These are phyloP conservation scores for Podotricha telesiphe DNA, from an alignment of 2,888 invertebrate species.

Conservation along the genomic window DNA sequence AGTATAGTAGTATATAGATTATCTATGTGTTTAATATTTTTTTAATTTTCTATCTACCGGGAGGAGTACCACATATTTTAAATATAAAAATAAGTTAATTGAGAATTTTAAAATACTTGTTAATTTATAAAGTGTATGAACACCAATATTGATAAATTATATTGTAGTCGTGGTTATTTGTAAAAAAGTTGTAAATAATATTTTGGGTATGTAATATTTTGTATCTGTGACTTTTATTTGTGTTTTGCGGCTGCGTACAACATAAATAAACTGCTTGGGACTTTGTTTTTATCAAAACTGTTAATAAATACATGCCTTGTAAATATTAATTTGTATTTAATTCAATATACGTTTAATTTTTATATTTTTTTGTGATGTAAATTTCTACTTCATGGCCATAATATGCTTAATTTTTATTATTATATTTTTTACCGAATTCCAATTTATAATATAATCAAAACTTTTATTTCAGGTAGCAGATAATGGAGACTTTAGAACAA, in stretches of 20 bases:
- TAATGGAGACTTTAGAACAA: conserved; percentile 54
- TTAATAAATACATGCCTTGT: neutral
- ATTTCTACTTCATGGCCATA: neutral
- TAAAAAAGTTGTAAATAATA: too few species aligned
- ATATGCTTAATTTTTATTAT: neutral
- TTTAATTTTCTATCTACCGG: too few species aligned
- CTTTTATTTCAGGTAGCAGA: conserved; percentile 8
- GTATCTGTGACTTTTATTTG: neutral
- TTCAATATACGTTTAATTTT: neutral
- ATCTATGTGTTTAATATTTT: too few species aligned
- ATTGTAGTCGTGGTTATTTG: too few species aligned
- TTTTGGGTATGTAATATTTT: neutral
- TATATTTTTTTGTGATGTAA: neutral
- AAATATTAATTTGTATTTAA: neutral
- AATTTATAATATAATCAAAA: neutral
- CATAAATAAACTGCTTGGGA: conserved; percentile 13
- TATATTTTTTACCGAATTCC: neutral
- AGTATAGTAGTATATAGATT: too few species aligned
- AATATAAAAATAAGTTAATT: too few species aligned
- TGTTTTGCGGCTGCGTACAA: neutral
- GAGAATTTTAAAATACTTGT: too few species aligned
- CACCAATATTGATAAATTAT: too few species aligned
- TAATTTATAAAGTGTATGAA: too few species aligned
- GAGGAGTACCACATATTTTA: too few species aligned
- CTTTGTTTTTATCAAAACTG: neutral